Evolutionary conservation across 2,113 vertebrate species (phyloP).

Genomic region (Calyptomena viridis): DNA sequence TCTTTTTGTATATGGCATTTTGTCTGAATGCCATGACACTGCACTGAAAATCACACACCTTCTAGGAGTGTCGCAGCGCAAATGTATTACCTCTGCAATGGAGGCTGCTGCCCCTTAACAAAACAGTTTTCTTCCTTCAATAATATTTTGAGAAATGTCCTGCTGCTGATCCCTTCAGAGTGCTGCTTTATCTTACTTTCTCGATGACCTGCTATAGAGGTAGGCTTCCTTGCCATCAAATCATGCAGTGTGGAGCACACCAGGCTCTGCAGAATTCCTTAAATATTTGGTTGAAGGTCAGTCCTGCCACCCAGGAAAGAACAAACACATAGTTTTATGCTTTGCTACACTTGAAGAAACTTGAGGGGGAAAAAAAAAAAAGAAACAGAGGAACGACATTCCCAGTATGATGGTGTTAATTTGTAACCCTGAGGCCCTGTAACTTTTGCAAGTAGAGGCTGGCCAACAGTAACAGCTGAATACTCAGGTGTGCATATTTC

Average conservation of each 20-base stretch:
- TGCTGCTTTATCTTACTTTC: conserved; percentile 6
- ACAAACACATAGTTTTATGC: not conserved
- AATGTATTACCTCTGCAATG: not conserved
- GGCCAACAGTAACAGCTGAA: not conserved
- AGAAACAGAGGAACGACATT: not conserved
- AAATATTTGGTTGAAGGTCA: conserved; percentile 54
- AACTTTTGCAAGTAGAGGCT: not conserved
- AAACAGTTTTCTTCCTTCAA: conserved; percentile 1
- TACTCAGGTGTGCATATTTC: not conserved
- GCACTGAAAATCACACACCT: not conserved
- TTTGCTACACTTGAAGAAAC: not conserved
- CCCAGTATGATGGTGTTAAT: not conserved
- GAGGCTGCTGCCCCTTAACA: conserved; percentile 1
- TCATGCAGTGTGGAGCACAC: not conserved
- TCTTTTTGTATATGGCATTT: not conserved
- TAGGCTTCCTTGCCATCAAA: not conserved
- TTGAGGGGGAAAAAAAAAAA: not conserved
- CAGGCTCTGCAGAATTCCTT: not conserved
- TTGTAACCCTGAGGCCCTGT: not conserved
- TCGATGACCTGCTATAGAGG: not conserved
- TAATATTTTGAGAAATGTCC: conserved; percentile 36
- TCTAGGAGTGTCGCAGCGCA: not conserved
- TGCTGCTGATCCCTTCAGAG: not conserved
- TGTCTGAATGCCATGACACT: not conserved
- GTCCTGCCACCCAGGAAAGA: not conserved